A percentile compares a stretch with the other conserved stretches of the same genome.
Conservation (phyloP, 2,888 invertebrate genomes). For the Cataglyphis altisquamis region DNA sequence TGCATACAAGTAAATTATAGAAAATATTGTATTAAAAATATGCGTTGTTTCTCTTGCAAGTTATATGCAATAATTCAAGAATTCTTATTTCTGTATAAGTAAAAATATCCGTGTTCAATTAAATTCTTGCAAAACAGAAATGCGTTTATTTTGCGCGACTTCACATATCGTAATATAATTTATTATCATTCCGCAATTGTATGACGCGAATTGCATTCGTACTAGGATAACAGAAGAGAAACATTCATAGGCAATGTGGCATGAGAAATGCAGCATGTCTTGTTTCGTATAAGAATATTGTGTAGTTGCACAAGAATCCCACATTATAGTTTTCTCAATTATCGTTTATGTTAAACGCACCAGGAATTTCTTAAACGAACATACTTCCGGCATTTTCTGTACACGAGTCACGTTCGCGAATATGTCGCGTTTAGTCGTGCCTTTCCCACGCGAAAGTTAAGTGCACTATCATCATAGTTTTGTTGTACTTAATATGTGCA, state of each 20-base stretch:
- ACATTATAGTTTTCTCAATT: conserved; percentile 22
- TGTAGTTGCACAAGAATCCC: conserved; percentile 12
- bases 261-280: not conserved
- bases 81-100: not conserved
- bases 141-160: not conserved
- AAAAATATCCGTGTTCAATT: not conserved
- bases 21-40: not conserved
- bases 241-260: not conserved
- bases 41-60: not conserved
- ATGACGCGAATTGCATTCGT: not conserved
- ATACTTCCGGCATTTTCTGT: conserved; percentile 43
- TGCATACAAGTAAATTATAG: not conserved
- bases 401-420: conserved; percentile 43
- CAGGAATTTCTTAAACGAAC: conserved; percentile 40
- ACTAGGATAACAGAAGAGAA: not conserved
- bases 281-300: not conserved
- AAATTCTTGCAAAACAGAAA: conserved; percentile 13
- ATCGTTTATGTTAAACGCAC: conserved; percentile 49
- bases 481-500: conserved; percentile 9
- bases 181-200: conserved; percentile 12
- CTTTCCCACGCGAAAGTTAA: conserved; percentile 4
- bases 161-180: not conserved
- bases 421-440: not conserved
- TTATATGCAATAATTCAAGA: not conserved
- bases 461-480: conserved; percentile 26